Conservation (phyloP, 2,888 invertebrate species). For the Tigriopus californicus region DNA sequence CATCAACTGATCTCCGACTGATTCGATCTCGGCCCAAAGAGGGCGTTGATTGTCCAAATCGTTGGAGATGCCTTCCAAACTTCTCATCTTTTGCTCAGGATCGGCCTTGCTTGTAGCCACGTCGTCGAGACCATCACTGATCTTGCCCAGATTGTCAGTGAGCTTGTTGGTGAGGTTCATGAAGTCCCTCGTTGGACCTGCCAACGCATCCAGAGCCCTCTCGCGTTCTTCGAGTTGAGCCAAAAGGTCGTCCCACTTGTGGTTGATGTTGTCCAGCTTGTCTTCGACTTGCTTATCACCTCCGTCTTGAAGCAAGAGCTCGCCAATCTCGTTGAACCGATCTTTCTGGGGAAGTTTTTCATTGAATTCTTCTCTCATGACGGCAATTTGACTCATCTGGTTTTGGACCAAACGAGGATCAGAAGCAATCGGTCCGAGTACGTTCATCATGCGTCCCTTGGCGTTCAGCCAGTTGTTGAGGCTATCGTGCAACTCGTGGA, state of each 20-base stretch:
- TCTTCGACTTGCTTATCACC: constrained; percentile 40
- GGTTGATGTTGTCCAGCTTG: constrained; percentile 48
- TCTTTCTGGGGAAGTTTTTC: constrained; percentile 75
- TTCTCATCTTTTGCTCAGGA: constrained; percentile 65
- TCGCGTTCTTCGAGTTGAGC: constrained; percentile 69
- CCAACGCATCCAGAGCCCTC: constrained; percentile 67
- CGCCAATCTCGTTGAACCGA: constrained; percentile 19
- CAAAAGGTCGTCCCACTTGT: constrained; percentile 59
- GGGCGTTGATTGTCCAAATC: constrained; percentile 75
- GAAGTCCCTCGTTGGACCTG: constrained; percentile 78
- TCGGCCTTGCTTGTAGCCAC: constrained; percentile 48
- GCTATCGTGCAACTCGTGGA: constrained; percentile 70
- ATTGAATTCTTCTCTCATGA: constrained; percentile 81
- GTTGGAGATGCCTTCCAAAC: constrained; percentile 65
- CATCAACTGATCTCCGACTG: constrained; percentile 66
- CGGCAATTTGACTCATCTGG: constrained; percentile 83
- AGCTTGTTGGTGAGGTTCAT: constrained; percentile 66
- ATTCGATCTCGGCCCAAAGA: constrained; percentile 63
- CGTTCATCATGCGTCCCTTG: constrained; percentile 87
- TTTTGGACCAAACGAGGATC: constrained; percentile 88
- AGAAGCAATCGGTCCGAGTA: constrained; percentile 83
- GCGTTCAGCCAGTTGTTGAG: constrained; percentile 69
- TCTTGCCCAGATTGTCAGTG: constrained; percentile 64
- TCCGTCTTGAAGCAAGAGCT: constrained; percentile 16
- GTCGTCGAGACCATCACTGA: constrained; percentile 68